phyloP scores from a whole-genome alignment of 2,113 vertebrate genomes.

The Syngnathoides biaculeatus region DNA sequence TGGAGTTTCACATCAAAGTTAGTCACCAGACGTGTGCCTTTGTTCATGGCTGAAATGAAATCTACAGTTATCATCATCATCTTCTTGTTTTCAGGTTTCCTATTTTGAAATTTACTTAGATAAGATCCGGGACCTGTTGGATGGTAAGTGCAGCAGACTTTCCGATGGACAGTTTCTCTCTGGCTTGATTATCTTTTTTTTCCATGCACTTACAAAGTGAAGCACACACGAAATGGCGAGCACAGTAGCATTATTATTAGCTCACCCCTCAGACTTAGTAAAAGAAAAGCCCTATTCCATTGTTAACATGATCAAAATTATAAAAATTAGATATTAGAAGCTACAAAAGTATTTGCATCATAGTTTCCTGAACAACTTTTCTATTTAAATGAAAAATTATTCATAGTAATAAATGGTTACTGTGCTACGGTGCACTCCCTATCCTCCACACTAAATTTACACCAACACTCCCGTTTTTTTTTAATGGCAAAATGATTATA shows the following conservation, averaged over 20 bases:
- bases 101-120: slow-evolving; percentile 98
- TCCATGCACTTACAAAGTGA: not conserved
- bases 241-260: not conserved
- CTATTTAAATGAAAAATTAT: too few relatives aligned
- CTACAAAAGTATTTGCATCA: too few relatives aligned
- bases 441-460: too few relatives aligned
- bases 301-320: too few relatives aligned
- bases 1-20: slow-evolving; percentile 94
- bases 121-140: slow-evolving; percentile 92
- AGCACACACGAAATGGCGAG: not conserved
- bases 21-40: not conserved
- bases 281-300: too few relatives aligned
- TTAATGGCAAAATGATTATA: too few relatives aligned
- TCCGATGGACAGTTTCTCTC: not conserved
- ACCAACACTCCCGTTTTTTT: too few relatives aligned
- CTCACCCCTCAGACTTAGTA: not conserved
- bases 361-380: too few relatives aligned
- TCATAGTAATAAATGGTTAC: too few relatives aligned
- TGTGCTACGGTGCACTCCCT: too few relatives aligned
- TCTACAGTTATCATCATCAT: not conserved
- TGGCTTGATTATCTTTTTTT: not conserved
- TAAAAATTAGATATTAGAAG: too few relatives aligned
- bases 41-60: not conserved
- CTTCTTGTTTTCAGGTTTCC: slow-evolving; percentile 77
- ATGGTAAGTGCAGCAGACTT: slow-evolving; percentile 75